Evolutionary conservation across 2,113 vertebrate species (phyloP), one percentile per base, ranked within the genome.

Genomic region (Nothocercus nigrocapillus): DNA sequence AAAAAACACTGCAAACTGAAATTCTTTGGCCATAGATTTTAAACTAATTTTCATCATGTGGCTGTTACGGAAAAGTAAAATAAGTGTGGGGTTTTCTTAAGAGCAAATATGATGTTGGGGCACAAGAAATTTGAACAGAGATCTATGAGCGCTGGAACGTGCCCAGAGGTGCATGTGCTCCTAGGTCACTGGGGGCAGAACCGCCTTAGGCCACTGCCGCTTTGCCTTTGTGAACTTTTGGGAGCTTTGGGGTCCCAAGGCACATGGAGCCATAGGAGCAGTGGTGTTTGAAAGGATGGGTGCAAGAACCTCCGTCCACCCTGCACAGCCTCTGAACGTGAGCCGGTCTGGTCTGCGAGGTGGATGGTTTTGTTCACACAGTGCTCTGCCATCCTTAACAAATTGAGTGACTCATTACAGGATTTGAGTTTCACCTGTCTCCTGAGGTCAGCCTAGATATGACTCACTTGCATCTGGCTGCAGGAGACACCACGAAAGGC

Each of bases 181-280:
- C 59, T 24, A 36, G 68, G 19, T 34, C 16, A 3, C 36, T 38
- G 1, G 2, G 5, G 4, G 7, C 47, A n/a, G 22, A 58, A 32
- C 13, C 2, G 6, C 51, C 21, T 76, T 56, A 56, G 21, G 36
- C 9, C 42, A 17, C 21, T 0, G 0, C 28, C 24, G 59, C 28
- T 17, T 4, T 89, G 54, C 34, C 38, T 86, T 64, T 91, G 0
- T 36, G 30, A 5, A 34, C 4, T 8, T 61, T 68, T 16, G 13
- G 51, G 20, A 44, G 15, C 20, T 49, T 45, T 75, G 69, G 0
- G 0, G 27, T 82, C 34, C 47, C 19, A 47, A 47, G 18, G 30
- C 8, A 19, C 47, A 32, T 25, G 49, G 58, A 25, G 5, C 44
- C 16, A 0, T 8, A n/a, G 66, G 42, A 30, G 44, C 66, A 45